Evolutionary conservation across 2,888 invertebrate genomes (phyloP), one percentile per base, ranked within the genome.

Genomic region (Dicycla oo): DNA sequence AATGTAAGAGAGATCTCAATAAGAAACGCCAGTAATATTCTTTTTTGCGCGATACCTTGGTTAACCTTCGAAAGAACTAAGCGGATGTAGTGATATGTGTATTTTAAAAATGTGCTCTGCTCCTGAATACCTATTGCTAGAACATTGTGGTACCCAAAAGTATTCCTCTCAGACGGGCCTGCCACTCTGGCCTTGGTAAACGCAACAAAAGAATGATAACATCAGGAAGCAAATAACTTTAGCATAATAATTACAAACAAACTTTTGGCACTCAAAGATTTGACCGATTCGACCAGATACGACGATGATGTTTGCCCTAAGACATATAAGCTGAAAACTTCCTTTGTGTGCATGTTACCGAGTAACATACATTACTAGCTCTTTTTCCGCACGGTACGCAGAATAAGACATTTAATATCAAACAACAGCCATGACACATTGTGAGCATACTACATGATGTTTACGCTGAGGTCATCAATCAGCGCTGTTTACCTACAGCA

Each of bases 401-500:
- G 53, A 79, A 57, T 11, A 45, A 63, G 58, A 64, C 45, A 71
- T 34, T 49, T 23, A 51, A 58, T 83, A 73, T 62, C 34, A 73
- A 65, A 23, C 62, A 58, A 7, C 60, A 68, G 61, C 77, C 78
- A 73, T 84, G 82, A 81, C 74, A 87, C 82, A 82, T 78, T 81
- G 71, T 74, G 69, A 75, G 61, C 69, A 75, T 69, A 80, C 71
- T 64, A 45, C 58, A 57, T 49, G 66, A 66, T 75, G 69, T 83
- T 84, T 79, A 69, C 73, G 76, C 73, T 73, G 84, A 86, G 83
- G 76, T 87, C 89, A 89, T 88, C 86, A 86, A 82, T 88, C 84
- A 85, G 70, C 71, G 78, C 78, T 82, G 86, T 85, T 88, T 84
- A 83, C 82, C 81, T 64, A 79, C 80, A 65, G 56, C 67, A 70